Evolutionary conservation across 2,888 invertebrate genomes (phyloP), one percentile per base, ranked within the genome.

Genomic region (Andricus curvator): DNA sequence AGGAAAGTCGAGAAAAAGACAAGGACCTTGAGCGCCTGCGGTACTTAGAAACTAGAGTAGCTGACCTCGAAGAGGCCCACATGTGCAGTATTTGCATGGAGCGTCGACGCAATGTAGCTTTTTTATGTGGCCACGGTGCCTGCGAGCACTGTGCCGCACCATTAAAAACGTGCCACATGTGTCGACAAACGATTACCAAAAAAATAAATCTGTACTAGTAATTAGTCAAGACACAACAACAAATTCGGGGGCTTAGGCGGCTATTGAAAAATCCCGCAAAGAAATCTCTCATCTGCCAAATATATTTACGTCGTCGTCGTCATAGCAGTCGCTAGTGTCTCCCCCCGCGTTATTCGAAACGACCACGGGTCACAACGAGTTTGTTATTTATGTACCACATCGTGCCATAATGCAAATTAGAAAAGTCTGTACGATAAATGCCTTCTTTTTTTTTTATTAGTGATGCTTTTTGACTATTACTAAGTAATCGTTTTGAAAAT

Each of bases 31-130:
- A 92, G 74, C 87, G 92, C 66, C 78, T 94, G 79, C 92, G 93
- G 60, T 95, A 95, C 88, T 93, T 97, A 79, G 97, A 97, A 91
- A 95, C 95, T 86, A 96, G 96, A 93, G 96, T 97, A 82, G 96
- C 96, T 66, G 97, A 97, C 93, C 96, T 97, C 85, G 98, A 98
- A 91, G 97, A 98, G 89, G 96, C 96, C 25, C 96, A 96, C 88
- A 95, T 96, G 90, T 98, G 98, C 90, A 96, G 96, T 79, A 97
- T 98, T 86, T 98, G 98, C 91, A 97, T 98, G 97, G 97, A 98
- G 89, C 94, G 97, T 56, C 94, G 95, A 82, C 94, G 96, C 60
- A 97, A 97, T 89, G 96, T 97, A 29, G 97, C 96, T 33, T 98
- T 98, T 91, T 93, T 97, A n/a, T 98, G 98, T 89, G 98, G 98